phyloP scores from a whole-genome alignment of 2,113 vertebrate genomes.

The Onychostruthus taczanowskii region DNA sequence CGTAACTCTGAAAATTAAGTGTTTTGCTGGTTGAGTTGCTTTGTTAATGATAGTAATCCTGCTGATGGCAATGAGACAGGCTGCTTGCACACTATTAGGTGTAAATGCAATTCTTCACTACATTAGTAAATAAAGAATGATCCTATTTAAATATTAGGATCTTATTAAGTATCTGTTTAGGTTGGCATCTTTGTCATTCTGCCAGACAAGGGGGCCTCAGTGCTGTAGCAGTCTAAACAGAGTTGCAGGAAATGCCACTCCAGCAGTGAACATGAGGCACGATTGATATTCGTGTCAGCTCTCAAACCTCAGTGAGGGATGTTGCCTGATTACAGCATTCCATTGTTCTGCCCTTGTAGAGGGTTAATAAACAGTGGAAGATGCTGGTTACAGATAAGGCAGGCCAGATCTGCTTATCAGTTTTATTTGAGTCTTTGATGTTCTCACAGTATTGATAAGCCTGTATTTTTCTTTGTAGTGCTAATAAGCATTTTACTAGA shows the following conservation, averaged over 20 bases:
- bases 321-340: not conserved
- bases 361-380: slow-evolving; percentile 7
- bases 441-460: not conserved
- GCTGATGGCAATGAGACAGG: not conserved
- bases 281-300: not conserved
- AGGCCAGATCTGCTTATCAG: not conserved
- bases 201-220: not conserved
- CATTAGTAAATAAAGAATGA: not conserved
- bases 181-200: not conserved
- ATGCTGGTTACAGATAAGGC: not conserved
- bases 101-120: not conserved
- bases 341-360: slow-evolving; percentile 9
- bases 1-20: not conserved
- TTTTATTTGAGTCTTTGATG: slow-evolving; percentile 41
- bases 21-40: not conserved
- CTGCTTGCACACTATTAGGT: not conserved
- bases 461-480: slow-evolving; percentile 20
- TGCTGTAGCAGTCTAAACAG: not conserved
- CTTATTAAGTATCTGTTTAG: not conserved
- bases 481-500: slow-evolving; percentile 5
- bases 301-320: not conserved
- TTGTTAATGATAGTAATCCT: not conserved
- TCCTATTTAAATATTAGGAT: not conserved
- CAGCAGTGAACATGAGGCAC: not conserved
- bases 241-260: not conserved